Conservation (phyloP, 2,113 vertebrate genomes). For the Channa maculata region DNA sequence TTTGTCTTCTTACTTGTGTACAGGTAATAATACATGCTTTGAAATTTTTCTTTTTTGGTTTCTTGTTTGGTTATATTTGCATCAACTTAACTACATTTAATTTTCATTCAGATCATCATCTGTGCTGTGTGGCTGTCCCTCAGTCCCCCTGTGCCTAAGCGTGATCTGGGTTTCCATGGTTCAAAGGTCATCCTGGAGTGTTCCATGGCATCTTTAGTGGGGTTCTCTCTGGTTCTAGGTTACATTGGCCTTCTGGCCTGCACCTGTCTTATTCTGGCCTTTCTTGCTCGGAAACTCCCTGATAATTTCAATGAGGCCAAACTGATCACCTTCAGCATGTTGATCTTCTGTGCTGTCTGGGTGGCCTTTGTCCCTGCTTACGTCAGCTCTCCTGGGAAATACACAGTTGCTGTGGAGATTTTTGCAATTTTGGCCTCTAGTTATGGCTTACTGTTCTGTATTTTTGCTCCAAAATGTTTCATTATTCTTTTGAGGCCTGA, state of each 20-base stretch:
- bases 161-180: constrained; percentile 55
- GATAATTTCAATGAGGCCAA: constrained; percentile 73
- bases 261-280: constrained; percentile 70
- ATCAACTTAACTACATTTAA: too few relatives aligned
- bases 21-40: constrained; percentile 32
- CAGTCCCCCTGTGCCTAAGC: constrained; percentile 65
- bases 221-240: constrained; percentile 56
- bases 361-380: constrained; percentile 82
- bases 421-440: constrained; percentile 83
- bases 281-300: constrained; percentile 81
- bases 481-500: constrained; percentile 79
- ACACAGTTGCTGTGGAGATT: constrained; percentile 76
- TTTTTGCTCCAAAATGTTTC: constrained; percentile 82
- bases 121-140: constrained; percentile 76
- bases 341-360: constrained; percentile 84
- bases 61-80: too few relatives aligned
- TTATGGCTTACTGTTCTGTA: constrained; percentile 73
- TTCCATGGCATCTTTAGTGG: constrained; percentile 66
- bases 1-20: constrained; percentile 57
- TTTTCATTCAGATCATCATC: constrained; percentile 71
- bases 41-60: too few relatives aligned
- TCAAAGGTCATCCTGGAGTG: constrained; percentile 73
- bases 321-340: constrained; percentile 85
- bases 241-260: constrained; percentile 56
- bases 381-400: constrained; percentile 80